phyloP scores from a whole-genome alignment of 1,140 invertebrate genomes.

The Brachionus rubens region DNA sequence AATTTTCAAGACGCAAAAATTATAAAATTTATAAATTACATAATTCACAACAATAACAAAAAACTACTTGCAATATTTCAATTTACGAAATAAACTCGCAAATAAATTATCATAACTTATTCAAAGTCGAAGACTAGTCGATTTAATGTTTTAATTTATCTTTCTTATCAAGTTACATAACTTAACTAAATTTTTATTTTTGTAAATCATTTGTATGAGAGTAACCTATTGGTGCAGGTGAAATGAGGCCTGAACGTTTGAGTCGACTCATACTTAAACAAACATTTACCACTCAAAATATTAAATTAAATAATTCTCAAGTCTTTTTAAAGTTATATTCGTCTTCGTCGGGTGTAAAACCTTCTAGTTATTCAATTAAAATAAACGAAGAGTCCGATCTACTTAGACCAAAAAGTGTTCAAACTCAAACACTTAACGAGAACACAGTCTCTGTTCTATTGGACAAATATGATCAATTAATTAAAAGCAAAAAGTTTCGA shows the following conservation, averaged over 20 bases:
- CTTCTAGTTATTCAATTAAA: background rate
- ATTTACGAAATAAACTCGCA: no score
- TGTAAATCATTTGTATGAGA: background rate
- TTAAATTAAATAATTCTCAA: background rate
- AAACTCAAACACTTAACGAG: background rate
- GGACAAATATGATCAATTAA: background rate
- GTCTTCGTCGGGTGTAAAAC: conserved; percentile 16
- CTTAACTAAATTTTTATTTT: background rate
- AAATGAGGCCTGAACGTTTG: conserved; percentile 15
- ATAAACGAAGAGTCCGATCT: background rate
- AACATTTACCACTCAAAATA: background rate
- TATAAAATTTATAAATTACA: no score
- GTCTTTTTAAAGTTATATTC: background rate
- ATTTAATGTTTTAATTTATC: no score
- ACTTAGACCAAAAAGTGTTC: background rate
- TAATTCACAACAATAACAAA: no score
- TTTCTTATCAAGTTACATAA: background rate
- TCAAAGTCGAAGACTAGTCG: no score
- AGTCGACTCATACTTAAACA: background rate
- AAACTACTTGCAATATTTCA: no score
- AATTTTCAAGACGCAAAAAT: no score
- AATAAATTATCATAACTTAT: no score
- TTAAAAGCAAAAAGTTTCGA: background rate
- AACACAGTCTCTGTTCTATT: background rate
- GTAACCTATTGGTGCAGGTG: background rate